phyloP scores from a whole-genome alignment of 2,888 invertebrate species.

The Meteorus cinctellus region DNA sequence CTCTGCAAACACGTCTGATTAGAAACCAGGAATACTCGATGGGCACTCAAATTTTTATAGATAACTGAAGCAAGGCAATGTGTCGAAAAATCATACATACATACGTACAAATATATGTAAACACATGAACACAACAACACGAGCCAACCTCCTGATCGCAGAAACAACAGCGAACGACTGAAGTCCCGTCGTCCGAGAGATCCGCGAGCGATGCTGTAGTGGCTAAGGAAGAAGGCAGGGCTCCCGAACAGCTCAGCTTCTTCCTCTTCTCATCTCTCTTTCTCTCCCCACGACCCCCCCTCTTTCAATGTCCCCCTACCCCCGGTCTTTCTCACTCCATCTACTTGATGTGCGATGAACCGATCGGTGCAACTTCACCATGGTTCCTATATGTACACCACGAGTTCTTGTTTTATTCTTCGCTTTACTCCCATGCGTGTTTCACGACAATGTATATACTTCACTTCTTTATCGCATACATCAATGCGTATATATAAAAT shows the following conservation, averaged over 20 bases:
- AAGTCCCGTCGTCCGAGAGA: conserved; percentile 61
- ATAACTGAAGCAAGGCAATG: background rate
- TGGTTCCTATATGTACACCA: conserved; percentile 18
- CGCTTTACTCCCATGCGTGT: background rate
- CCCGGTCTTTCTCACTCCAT: conserved; percentile 21
- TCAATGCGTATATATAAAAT: background rate
- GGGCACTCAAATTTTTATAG: background rate
- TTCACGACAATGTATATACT: conserved; percentile 13
- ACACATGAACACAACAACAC: conserved; percentile 4
- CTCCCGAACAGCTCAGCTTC: conserved; percentile 54
- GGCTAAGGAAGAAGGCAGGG: conserved; percentile 56
- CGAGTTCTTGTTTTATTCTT: conserved; percentile 7
- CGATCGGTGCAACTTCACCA: conserved; percentile 25
- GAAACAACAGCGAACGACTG: conserved; percentile 70
- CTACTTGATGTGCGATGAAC: conserved; percentile 33
- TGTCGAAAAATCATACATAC: background rate
- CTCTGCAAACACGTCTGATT: background rate
- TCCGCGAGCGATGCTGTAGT: conserved; percentile 61
- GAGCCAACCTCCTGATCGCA: conserved; percentile 62
- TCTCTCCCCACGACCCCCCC: conserved; percentile 37
- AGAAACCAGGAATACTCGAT: background rate
- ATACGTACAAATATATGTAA: background rate
- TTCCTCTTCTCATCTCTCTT: conserved; percentile 46
- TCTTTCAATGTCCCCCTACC: conserved; percentile 34
- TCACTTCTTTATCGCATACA: conserved; percentile 8